phyloP scores from a whole-genome alignment of 2,797 vertebrate species.

The Ptychobarbus kaznakovi region DNA sequence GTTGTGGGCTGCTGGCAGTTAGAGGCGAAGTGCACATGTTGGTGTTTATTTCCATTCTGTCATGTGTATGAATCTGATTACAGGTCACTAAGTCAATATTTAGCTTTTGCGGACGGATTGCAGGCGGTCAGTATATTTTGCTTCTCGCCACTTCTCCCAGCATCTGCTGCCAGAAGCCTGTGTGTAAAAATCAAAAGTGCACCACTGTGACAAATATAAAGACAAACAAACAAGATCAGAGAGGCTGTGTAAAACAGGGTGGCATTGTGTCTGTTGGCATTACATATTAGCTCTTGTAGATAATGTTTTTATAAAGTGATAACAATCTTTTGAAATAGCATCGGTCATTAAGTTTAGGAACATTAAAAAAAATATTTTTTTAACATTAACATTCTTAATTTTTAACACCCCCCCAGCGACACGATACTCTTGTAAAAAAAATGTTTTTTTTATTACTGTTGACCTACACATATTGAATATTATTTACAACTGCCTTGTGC shows the following conservation, averaged over 20 bases:
- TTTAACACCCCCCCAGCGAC: too few relatives aligned
- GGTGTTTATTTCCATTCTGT: slow-evolving; percentile 84
- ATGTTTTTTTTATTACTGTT: too few relatives aligned
- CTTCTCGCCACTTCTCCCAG: slow-evolving; percentile 68
- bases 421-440: too few relatives aligned
- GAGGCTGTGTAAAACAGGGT: slow-evolving; percentile 58
- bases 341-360: neutral
- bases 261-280: slow-evolving; percentile 2
- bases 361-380: too few relatives aligned
- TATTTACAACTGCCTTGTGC: too few relatives aligned
- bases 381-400: too few relatives aligned
- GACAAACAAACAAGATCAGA: slow-evolving; percentile 58
- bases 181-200: slow-evolving; percentile 69
- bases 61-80: slow-evolving; percentile 84
- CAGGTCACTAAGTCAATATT: slow-evolving; percentile 85
- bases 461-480: too few relatives aligned
- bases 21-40: slow-evolving; percentile 73
- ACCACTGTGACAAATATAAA: slow-evolving; percentile 62
- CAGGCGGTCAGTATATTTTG: slow-evolving; percentile 78
- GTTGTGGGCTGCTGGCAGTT: slow-evolving; percentile 72
- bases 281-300: neutral
- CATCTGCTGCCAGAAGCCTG: slow-evolving; percentile 79
- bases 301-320: neutral
- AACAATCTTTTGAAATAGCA: neutral
- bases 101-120: slow-evolving; percentile 81